A percentile compares a stretch with the other conserved stretches of the same genome.
Conservation (phyloP, 2,797 vertebrate genomes). For the Siniperca undulata region DNA sequence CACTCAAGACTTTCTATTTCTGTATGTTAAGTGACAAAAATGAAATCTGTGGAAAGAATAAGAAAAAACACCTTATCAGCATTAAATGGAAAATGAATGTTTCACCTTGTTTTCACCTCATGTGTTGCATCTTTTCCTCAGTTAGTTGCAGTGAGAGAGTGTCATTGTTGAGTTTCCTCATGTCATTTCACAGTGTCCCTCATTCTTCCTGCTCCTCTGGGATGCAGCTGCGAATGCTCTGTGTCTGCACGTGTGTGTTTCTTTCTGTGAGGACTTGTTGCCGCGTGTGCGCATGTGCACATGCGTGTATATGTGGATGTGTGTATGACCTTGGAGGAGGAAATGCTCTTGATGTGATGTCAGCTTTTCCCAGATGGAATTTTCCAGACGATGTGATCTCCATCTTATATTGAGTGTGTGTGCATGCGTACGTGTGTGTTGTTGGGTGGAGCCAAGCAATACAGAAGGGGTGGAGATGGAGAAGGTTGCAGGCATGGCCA, state of each 20-base stretch:
- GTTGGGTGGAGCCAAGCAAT: constrained; percentile 1
- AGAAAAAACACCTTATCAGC: not conserved
- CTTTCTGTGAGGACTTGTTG: not conserved
- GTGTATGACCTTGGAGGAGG: constrained; percentile 63
- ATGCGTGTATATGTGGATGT: not conserved
- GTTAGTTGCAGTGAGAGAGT: not conserved
- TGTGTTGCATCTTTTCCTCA: not conserved
- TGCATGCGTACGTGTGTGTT: not conserved
- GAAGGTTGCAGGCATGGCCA: not conserved
- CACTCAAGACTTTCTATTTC: not conserved
- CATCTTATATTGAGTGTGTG: constrained; percentile 13
- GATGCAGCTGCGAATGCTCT: constrained; percentile 32
- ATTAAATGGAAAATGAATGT: not conserved
- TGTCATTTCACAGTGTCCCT: not conserved
- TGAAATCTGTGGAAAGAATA: not conserved
- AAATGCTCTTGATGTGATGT: constrained; percentile 59
- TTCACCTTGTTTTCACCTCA: not conserved
- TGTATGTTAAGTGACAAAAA: constrained; percentile 3
- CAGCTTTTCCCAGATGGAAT: constrained; percentile 50
- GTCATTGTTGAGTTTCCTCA: not conserved
- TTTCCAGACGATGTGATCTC: constrained; percentile 58
- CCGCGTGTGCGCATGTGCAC: not conserved
- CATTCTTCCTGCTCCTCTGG: constrained; percentile 15
- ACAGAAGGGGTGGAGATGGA: not conserved
- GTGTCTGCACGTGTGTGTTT: not conserved